Conservation (phyloP, 37 sponge, comb jelly and placozoan species). For the Ianthella basta region DNA sequence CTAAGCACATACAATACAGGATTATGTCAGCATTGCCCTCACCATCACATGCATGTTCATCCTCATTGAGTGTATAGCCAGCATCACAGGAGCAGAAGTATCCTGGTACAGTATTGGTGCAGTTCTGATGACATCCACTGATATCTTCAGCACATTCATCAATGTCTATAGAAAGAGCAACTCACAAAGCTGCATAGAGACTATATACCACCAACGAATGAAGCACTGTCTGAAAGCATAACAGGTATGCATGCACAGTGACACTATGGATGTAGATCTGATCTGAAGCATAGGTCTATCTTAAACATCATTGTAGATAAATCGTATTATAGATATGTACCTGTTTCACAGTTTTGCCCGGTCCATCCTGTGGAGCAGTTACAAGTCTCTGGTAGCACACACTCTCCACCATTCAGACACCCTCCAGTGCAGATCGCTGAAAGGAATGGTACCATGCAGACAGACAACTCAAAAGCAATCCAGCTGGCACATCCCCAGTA, state of each 20-base stretch:
- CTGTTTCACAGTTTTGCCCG: neutral
- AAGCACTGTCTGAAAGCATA: no score
- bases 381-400: neutral
- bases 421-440: slow-evolving; percentile 1
- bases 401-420: neutral
- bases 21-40: neutral
- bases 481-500: no score
- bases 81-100: neutral
- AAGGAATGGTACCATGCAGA: no score
- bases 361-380: neutral
- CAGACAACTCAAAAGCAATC: no score
- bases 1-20: neutral
- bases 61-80: neutral
- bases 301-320: no score
- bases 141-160: neutral
- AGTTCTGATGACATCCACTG: slow-evolving; percentile 1
- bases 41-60: slow-evolving; percentile 1
- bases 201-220: no score
- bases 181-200: no score
- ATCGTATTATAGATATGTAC: no score
- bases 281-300: no score
- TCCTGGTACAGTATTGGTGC: neutral
- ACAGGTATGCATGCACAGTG: no score
- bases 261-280: no score
- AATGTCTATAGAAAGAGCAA: neutral